phyloP scores from a whole-genome alignment of 2,888 invertebrate genomes.

The Cactoblastis cactorum region DNA sequence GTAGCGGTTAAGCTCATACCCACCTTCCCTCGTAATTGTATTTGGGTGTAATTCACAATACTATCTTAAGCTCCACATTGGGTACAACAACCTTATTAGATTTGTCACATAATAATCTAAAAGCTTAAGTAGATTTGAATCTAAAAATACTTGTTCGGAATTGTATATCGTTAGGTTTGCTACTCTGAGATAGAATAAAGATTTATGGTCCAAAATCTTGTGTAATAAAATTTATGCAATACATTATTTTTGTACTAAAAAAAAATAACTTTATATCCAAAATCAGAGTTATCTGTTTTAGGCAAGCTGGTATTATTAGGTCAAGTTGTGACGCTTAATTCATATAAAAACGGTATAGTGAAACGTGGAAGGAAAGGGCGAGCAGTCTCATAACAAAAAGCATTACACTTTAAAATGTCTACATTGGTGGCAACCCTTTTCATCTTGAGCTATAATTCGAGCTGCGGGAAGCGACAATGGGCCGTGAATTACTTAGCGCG shows the following conservation, averaged over 20 bases:
- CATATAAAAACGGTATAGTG: too few relatives aligned
- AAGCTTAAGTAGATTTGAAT: constrained; percentile 5
- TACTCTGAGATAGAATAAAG: background rate
- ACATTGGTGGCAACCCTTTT: background rate
- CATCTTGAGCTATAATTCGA: background rate
- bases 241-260: too few relatives aligned
- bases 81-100: background rate
- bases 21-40: background rate
- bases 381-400: too few relatives aligned
- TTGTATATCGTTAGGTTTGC: background rate
- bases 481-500: constrained; percentile 18
- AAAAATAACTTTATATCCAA: too few relatives aligned
- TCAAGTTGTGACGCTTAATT: too few relatives aligned
- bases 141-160: background rate
- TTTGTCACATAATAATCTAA: background rate
- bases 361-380: too few relatives aligned
- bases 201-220: background rate
- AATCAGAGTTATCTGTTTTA: too few relatives aligned
- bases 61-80: background rate
- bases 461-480: constrained; percentile 16
- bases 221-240: background rate
- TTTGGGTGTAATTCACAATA: background rate
- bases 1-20: too few relatives aligned
- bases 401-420: too few relatives aligned
- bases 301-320: too few relatives aligned